Base-by-base conservation (phyloP, 2,113 vertebrate species). In the Mustelus asterias region DNA sequence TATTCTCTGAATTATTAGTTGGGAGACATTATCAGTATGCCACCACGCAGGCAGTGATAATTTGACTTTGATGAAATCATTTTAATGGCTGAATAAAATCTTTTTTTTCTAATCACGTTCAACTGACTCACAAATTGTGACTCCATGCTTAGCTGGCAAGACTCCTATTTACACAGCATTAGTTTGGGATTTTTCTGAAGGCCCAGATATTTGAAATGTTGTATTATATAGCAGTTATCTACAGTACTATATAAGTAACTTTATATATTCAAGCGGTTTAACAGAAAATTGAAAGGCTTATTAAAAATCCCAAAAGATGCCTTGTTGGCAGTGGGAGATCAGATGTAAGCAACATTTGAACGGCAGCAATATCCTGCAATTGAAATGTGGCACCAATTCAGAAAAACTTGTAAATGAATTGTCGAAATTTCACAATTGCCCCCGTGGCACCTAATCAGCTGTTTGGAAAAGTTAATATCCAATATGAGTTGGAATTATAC, bases 311-410 rank as follows among this genome's bases (percentile, higher is more conserved):
- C 88, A 60, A 60, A 60, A 60, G 48, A 16, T 89, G 86, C 13
- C 1, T 63, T 60, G 80, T 83, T 83, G 37, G 80, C 26, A 90
- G 88, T 33, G 24, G 1, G 54, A 33, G 29, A 29, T 33, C 88
- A 29, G 33, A 90, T 60, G 48, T 29, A 60, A 60, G 5, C 48
- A 89, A 58, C 86, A 58, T 60, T 90, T 63, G 58, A 90, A 90
- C 58, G 2, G 44, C 88, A n/a, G 88, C 26, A 90, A 60, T 60
- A 54, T 90, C 58, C 58, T 90, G 29, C 54, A 54, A 33, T 90
- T 90, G 54, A 90, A 90, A 90, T 90, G 29, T 90, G 48, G 88
- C 48, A 90, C 54, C 44, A 60, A 60, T 54, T 54, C 88, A 90
- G 24, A 90, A 89, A 90, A 24, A n/a, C 88, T 90, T 33, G 48